Evolutionary conservation across 2,888 invertebrate genomes (phyloP), one percentile per base, ranked within the genome.

Genomic region (Choreutis nemorana): DNA sequence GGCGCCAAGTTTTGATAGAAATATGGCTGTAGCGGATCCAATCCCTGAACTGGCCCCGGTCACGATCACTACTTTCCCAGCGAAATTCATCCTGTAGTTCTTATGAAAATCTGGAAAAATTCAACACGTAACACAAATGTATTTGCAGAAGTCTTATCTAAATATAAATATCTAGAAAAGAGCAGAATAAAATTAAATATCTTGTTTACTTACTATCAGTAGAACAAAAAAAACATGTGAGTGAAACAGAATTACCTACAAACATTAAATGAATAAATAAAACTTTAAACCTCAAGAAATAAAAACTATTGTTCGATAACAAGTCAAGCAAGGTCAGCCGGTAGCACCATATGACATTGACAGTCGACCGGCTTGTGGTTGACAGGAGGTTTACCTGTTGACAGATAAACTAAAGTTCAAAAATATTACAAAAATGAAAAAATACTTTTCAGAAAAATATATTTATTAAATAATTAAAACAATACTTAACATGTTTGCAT

Each of bases 21-120:
- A 85, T 36, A 90, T 68, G 1, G 93, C 91, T 5, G 92, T 89
- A 4, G 89, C 89, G 23, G 88, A 87, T 3, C 94, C 94, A 38
- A 94, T 93, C 4, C 93, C 93, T 10, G 91, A 91, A 60, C 91
- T 91, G 0, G 91, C 91, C 28, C 93, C 92, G 23, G 89, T 89
- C 39, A 89, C 83, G 28, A 89, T 66, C 7, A 89, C 84, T 3
- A 89, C 87, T 83, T 89, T 89, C 20, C 87, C 88, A 23, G 81
- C 67, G 48, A 89, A 87, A 60, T 80, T 73, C 84, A 80, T 79
- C 20, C 36, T 59, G n/a, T n/a, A n/a, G n/a, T n/a, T n/a, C n/a
- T n/a, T n/a, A n/a, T n/a, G n/a, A n/a, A 12, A 9, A 12, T 32
- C 16, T 24, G 26, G 20, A 29, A 2, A 13, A n/a, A 14, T n/a